A percentile compares a stretch with the other conserved stretches of the same genome.
Conservation (phyloP, 2,888 invertebrate genomes). For the Campoletis raptor region DNA sequence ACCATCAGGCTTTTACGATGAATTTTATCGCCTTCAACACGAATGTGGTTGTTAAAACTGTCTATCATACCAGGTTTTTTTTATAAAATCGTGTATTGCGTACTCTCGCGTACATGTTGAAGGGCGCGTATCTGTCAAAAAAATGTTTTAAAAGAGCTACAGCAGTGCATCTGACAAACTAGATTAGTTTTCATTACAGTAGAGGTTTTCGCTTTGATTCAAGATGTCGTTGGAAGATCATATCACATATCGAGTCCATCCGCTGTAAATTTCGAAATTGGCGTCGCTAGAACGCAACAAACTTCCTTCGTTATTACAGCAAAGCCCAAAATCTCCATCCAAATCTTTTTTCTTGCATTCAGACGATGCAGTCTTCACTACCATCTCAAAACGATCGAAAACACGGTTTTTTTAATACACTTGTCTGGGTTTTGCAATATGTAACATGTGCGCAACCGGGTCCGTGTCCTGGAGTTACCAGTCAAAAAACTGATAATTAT, state of each 20-base stretch:
- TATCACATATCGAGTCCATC: background rate
- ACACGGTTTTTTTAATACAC: no score
- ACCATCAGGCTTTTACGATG: background rate
- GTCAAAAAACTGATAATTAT: no score
- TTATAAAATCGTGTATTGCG: background rate
- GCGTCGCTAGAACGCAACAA: no score
- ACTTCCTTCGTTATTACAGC: no score
- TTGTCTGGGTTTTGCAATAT: no score
- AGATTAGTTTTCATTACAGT: background rate
- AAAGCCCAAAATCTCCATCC: no score
- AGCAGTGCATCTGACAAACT: background rate
- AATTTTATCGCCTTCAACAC: background rate
- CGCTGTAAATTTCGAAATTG: background rate
- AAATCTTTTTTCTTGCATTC: no score
- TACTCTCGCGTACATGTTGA: background rate
- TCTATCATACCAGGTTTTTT: background rate
- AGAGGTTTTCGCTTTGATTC: background rate
- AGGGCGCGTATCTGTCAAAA: background rate
- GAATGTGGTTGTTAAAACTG: background rate
- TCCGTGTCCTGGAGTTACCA: no score
- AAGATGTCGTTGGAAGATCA: background rate
- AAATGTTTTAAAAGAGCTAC: background rate
- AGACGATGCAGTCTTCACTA: no score
- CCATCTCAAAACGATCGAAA: no score
- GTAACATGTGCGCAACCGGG: no score